phyloP scores from a whole-genome alignment of 2,113 vertebrate genomes.

The Datnioides undecimradiatus region DNA sequence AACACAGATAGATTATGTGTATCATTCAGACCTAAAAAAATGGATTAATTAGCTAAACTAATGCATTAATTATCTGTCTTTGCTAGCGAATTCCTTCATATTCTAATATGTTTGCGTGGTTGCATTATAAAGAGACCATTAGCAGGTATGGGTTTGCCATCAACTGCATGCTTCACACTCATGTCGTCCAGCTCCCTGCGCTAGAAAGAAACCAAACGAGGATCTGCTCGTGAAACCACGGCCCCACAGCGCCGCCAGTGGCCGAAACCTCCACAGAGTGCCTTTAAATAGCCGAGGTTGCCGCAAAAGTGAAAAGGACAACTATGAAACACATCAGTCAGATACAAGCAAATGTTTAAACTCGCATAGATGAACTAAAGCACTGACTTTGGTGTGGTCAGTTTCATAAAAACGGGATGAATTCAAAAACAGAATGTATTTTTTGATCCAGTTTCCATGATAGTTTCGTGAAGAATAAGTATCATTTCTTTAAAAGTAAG shows the following conservation, averaged over 20 bases:
- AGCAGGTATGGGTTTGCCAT: not conserved
- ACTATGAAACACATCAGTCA: not conserved
- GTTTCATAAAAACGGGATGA: not conserved
- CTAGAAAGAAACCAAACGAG: not conserved
- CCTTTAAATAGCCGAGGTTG: not conserved
- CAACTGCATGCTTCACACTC: not conserved
- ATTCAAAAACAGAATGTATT: not conserved
- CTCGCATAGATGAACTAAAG: not conserved
- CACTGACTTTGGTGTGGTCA: not conserved
- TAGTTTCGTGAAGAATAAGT: slow-evolving; percentile 13
- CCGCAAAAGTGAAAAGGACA: too few species aligned
- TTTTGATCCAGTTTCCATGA: not conserved
- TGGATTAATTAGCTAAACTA: too few species aligned
- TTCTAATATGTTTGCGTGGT: not conserved
- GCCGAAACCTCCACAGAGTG: not conserved
- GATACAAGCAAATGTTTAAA: slow-evolving; percentile 9
- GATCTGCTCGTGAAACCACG: not conserved
- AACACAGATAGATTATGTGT: not conserved
- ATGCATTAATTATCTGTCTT: too few species aligned
- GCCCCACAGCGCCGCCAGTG: not conserved
- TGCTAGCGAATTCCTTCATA: not conserved
- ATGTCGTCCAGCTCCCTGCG: not conserved
- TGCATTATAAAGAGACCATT: not conserved
- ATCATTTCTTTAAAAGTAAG: not conserved
- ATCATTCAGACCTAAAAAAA: not conserved